Percentiles rank a stretch among this genome's conserved stretches.
phyloP scores from a whole-genome alignment of 2,888 invertebrate species.

The Dynastes grantii region DNA sequence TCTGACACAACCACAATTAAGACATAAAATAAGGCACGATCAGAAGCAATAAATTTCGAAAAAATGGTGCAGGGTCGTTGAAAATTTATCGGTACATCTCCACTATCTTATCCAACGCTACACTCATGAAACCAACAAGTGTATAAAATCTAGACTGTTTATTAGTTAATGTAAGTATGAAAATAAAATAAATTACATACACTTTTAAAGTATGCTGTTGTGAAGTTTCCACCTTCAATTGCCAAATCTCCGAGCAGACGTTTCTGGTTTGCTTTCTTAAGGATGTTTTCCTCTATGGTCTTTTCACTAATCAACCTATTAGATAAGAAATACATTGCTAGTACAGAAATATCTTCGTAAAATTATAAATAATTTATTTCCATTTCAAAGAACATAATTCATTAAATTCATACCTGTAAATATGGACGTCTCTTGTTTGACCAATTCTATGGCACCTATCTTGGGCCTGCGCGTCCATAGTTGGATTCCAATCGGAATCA shows the following conservation, averaged over 20 bases:
- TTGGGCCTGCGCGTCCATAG: conserved; percentile 98
- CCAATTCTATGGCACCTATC: conserved; percentile 99
- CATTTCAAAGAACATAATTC: neutral
- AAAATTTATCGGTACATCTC: too few species aligned
- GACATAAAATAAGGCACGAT: too few species aligned
- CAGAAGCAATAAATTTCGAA: too few species aligned
- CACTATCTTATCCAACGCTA: too few species aligned
- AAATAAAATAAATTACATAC: conserved; percentile 70
- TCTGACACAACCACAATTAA: too few species aligned
- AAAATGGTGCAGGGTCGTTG: too few species aligned
- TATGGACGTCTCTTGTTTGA: conserved; percentile 98
- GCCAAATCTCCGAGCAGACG: conserved; percentile 95
- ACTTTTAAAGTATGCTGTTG: conserved; percentile 95
- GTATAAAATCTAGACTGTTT: too few species aligned
- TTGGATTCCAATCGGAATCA: conserved; percentile 99
- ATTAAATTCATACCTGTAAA: conserved; percentile 78
- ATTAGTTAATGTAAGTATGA: neutral
- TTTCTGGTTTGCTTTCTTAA: conserved; percentile 99
- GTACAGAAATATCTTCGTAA: too few species aligned
- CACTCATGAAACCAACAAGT: too few species aligned
- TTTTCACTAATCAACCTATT: conserved; percentile 92
- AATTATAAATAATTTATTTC: too few species aligned
- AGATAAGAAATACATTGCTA: too few species aligned
- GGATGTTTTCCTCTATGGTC: conserved; percentile 99
- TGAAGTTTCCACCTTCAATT: conserved; percentile 99